These are phyloP conservation scores for Zoanthus sociatus DNA, from an alignment of 92 coral and sea anemone species.

Conservation along the genomic window DNA sequence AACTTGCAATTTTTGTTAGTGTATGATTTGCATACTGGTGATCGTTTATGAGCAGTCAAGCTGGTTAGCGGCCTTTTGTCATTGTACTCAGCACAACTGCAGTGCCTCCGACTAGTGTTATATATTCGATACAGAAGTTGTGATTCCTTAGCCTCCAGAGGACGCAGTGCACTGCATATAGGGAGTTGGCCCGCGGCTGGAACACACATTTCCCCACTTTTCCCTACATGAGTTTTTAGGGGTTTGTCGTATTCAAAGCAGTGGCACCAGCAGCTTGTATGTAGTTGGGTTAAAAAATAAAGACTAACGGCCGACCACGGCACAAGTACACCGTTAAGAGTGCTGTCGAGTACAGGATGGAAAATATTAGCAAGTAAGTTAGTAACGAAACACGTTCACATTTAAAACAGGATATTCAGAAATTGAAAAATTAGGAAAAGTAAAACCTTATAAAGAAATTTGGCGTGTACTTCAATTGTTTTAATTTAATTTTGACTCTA, in stretches of 20 bases:
- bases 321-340: background rate
- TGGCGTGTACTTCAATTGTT: too few relatives aligned
- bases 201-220: conserved; percentile 14
- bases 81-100: background rate
- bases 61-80: background rate
- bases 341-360: background rate
- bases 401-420: too few relatives aligned
- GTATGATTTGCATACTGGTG: background rate
- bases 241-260: conserved; percentile 1
- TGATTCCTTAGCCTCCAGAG: conserved; percentile 17
- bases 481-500: too few relatives aligned
- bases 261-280: conserved; percentile 22
- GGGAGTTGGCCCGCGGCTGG: background rate
- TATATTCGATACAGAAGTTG: background rate
- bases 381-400: too few relatives aligned
- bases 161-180: too few relatives aligned
- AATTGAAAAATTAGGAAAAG: too few relatives aligned
- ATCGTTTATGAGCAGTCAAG: background rate
- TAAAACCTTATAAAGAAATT: too few relatives aligned
- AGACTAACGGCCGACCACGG: background rate
- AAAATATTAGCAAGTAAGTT: too few relatives aligned
- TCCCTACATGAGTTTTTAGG: conserved; percentile 24
- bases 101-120: background rate
- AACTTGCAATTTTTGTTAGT: background rate
- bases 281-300: conserved; percentile 14